Percentiles rank a stretch among this genome's conserved stretches.
Evolutionary conservation across 2,113 vertebrate species (phyloP).

Genomic region (Geococcyx californianus): DNA sequence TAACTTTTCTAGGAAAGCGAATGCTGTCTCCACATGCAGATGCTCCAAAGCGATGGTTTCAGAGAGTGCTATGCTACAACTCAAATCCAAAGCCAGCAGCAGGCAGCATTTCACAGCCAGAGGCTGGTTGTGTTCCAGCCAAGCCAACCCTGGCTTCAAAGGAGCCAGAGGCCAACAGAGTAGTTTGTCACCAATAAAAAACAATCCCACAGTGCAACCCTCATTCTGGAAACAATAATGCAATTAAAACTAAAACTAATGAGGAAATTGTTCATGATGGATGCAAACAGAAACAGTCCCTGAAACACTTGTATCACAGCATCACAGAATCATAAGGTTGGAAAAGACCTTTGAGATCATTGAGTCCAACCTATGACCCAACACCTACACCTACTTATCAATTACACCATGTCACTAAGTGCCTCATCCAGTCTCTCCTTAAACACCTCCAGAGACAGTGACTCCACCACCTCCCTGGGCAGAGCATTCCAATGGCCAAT

Average conservation of each 20-base stretch:
- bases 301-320: neutral
- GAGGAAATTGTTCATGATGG: neutral
- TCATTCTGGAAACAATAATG: neutral
- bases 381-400: too few species aligned
- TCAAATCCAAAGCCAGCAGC: neutral
- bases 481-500: too few species aligned
- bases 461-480: too few species aligned
- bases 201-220: neutral
- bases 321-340: too few species aligned
- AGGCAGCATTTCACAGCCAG: neutral
- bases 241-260: neutral
- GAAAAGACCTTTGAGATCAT: too few species aligned
- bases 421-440: too few species aligned
- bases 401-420: too few species aligned
- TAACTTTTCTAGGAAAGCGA: neutral
- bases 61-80: accelerated
- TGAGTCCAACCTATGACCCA: too few species aligned
- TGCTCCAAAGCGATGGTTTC: neutral
- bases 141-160: neutral
- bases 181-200: neutral
- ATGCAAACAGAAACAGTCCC: neutral
- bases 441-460: too few species aligned
- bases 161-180: neutral
- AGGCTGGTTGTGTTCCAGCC: neutral
- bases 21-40: neutral